Evolutionary conservation across 2,113 vertebrate species (phyloP), one percentile per base, ranked within the genome.

Genomic region (Callithrix jacchus): DNA sequence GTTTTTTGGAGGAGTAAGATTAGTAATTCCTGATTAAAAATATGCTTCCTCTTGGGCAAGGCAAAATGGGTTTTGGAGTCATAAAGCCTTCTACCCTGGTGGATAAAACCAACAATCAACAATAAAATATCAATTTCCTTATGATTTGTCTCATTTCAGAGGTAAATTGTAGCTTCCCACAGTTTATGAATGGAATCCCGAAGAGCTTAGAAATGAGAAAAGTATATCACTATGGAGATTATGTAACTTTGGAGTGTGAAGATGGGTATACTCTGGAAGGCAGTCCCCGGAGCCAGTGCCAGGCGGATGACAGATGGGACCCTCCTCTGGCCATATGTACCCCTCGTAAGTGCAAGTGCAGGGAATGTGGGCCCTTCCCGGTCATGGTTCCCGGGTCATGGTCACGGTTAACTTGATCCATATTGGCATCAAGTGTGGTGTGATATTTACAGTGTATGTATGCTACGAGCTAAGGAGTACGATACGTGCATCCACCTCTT

Each of bases 301-400:
- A 96, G 12, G 97, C 93, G 0, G 93, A 98, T 77, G 83, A 71
- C 85, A 98, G 80, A 81, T 98, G 98, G 98, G 61, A 97, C 58
- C 98, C 98, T 93, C 97, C 98, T 2, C 92, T 98, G 66, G 97
- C 98, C 5, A 85, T 66, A 84, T 98, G 98, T 20, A 97, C 93
- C 95, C 23, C 97, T 25, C 52, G 98, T 98, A 95, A 98, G 98
- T 96, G 32, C 35, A 87, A 23, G 16, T 21, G 6, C 35, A 45
- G 32, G 32, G 54, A 30, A 49, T 37, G 23, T n/a, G 64, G 27
- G 27, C 14, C 14, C 77, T 74, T 71, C 47, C 23, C 13, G 27
- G 9, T 27, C n/a, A 8, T 32, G 20, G 5, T 47, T 30, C 56
- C 73, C 68, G 21, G 17, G 9, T 27, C n/a, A 8, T 25, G 20